Conservation (phyloP, 1,140 invertebrate genomes). For the Patella vulgata region DNA sequence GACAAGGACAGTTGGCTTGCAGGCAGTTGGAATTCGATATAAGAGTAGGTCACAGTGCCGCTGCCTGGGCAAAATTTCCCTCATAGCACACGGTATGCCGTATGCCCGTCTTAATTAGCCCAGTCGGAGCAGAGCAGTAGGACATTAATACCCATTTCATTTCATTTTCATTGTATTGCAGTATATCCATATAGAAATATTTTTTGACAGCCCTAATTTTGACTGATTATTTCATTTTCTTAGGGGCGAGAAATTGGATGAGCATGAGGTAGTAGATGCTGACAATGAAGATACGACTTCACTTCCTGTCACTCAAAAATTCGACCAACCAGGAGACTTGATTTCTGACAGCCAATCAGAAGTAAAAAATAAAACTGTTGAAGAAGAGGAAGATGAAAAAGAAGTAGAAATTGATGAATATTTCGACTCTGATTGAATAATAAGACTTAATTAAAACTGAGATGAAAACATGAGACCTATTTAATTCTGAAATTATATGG, state of each 20-base stretch:
- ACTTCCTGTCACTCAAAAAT: background rate
- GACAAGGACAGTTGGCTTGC: too few species aligned
- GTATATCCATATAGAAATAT: background rate
- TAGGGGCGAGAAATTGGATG: conserved; percentile 31
- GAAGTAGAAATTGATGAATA: conserved; percentile 51
- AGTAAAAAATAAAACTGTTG: conserved; percentile 18
- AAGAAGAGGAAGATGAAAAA: conserved; percentile 39
- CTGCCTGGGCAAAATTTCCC: too few species aligned
- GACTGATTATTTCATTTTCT: background rate
- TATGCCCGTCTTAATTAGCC: too few species aligned
- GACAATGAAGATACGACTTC: conserved; percentile 11
- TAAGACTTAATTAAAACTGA: too few species aligned
- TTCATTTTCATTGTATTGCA: background rate
- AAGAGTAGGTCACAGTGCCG: too few species aligned
- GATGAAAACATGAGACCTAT: too few species aligned
- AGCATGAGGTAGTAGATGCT: conserved; percentile 29
- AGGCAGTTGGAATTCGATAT: too few species aligned
- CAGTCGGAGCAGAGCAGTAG: too few species aligned
- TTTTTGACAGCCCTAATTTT: conserved; percentile 2
- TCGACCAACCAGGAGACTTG: conserved; percentile 24
- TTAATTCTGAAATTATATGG: too few species aligned
- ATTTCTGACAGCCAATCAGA: conserved; percentile 44
- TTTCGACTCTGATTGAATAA: conserved; percentile 41
- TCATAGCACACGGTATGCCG: too few species aligned
- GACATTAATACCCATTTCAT: too few species aligned